A percentile compares a stretch with the other conserved stretches of the same genome.
Conservation (phyloP, 2,888 invertebrate genomes). For the Hylaea fasciaria region DNA sequence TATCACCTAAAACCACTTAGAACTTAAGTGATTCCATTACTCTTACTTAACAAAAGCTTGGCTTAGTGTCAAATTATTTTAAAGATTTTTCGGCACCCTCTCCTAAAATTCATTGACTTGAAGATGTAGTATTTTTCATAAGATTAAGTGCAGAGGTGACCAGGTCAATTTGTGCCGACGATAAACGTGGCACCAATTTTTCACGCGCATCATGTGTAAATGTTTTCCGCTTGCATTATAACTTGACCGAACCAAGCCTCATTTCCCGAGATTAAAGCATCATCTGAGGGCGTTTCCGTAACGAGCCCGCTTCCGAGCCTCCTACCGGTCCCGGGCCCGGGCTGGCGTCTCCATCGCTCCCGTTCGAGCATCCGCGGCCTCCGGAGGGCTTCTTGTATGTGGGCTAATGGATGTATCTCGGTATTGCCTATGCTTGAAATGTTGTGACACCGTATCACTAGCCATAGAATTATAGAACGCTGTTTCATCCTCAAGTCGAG, state of each 20-base stretch:
- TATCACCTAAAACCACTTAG: conserved; percentile 7
- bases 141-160: too few species aligned
- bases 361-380: conserved; percentile 13
- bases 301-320: conserved; percentile 42
- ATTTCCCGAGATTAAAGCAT: not conserved
- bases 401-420: conserved; percentile 1
- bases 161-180: too few species aligned
- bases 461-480: too few species aligned
- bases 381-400: not conserved
- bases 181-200: too few species aligned
- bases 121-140: too few species aligned
- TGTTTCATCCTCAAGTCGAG: too few species aligned
- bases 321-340: conserved; percentile 7
- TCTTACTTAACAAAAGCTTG: conserved; percentile 5
- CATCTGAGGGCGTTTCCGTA: conserved; percentile 39
- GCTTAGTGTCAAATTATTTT: not conserved
- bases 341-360: conserved; percentile 21
- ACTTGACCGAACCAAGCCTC: too few species aligned
- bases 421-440: not conserved
- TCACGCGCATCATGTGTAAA: too few species aligned
- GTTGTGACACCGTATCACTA: too few species aligned
- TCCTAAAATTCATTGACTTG: too few species aligned
- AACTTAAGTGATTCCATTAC: conserved; percentile 2
- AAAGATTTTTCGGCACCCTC: not conserved
- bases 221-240: too few species aligned